Evolutionary conservation across 2,797 vertebrate genomes (phyloP).

Genomic region (Mus minutoides): DNA sequence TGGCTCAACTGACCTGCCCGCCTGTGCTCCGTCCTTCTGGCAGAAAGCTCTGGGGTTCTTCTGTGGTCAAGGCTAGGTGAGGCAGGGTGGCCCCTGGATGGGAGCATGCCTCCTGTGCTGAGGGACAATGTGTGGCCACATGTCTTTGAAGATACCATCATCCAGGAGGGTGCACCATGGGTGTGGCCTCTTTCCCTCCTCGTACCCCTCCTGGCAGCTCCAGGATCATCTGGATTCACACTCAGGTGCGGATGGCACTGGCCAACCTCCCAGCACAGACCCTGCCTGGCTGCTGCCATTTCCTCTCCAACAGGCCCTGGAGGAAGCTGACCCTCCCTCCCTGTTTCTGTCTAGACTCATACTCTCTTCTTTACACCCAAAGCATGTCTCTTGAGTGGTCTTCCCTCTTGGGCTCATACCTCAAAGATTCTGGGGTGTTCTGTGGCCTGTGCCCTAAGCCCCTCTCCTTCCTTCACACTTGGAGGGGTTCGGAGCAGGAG

Average conservation of each 20-base stretch:
- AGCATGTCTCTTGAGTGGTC: not conserved
- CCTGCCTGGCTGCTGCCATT: too few relatives aligned
- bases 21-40: not conserved
- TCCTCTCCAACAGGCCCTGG: not conserved
- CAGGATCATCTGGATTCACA: not conserved
- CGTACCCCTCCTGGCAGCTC: not conserved
- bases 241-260: not conserved
- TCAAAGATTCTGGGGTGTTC: not conserved
- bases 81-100: not conserved
- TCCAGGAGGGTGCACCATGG: not conserved
- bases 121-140: not conserved
- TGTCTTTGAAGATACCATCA: not conserved
- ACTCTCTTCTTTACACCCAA: not conserved
- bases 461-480: not conserved
- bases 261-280: not conserved
- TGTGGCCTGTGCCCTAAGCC: not conserved
- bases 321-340: not conserved
- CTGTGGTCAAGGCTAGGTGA: too few relatives aligned
- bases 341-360: not conserved
- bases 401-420: not conserved
- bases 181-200: not conserved
- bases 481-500: not conserved
- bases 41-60: not conserved
- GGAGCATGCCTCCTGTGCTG: not conserved
- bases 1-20: too few relatives aligned